Conservation (phyloP, 2,113 vertebrate species). For the Gadus chalcogrammus region DNA sequence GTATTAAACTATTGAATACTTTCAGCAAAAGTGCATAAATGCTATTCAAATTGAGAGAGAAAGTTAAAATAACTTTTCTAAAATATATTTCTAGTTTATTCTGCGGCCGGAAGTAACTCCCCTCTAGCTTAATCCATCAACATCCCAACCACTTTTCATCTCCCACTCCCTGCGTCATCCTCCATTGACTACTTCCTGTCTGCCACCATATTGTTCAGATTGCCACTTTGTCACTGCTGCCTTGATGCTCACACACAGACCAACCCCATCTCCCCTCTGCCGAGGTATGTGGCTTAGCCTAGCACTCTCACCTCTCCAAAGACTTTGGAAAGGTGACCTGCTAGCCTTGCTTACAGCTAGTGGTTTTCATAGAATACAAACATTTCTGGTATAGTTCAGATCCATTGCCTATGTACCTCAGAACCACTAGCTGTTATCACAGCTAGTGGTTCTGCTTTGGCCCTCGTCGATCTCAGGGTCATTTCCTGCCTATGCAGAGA, state of each 20-base stretch:
- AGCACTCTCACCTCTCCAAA: constrained; percentile 33
- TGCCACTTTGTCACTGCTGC: constrained; percentile 19
- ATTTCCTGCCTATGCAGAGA: constrained; percentile 40
- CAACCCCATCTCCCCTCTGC: constrained; percentile 30
- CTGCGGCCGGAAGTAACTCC: too few species aligned
- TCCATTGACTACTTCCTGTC: constrained; percentile 4
- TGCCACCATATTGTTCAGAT: constrained; percentile 2
- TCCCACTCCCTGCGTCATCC: background rate
- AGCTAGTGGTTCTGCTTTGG: constrained; percentile 10
- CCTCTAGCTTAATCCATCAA: too few species aligned
- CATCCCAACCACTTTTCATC: too few species aligned
- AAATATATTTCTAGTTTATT: too few species aligned
- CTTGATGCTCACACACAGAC: constrained; percentile 39
- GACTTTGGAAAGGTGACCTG: background rate
- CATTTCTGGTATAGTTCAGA: too few species aligned
- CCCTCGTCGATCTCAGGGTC: constrained; percentile 42
- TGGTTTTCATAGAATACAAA: too few species aligned
- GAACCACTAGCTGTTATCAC: background rate
- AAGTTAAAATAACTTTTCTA: background rate
- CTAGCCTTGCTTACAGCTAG: too few species aligned
- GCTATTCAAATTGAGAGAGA: background rate
- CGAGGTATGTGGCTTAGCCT: constrained; percentile 49
- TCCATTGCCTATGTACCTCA: background rate
- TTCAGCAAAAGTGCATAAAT: too few species aligned
- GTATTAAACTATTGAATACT: too few species aligned